Percentiles rank a stretch among this genome's conserved stretches.
Conservation (phyloP, 2,888 invertebrate species). For the Eristalinus sepulchralis region DNA sequence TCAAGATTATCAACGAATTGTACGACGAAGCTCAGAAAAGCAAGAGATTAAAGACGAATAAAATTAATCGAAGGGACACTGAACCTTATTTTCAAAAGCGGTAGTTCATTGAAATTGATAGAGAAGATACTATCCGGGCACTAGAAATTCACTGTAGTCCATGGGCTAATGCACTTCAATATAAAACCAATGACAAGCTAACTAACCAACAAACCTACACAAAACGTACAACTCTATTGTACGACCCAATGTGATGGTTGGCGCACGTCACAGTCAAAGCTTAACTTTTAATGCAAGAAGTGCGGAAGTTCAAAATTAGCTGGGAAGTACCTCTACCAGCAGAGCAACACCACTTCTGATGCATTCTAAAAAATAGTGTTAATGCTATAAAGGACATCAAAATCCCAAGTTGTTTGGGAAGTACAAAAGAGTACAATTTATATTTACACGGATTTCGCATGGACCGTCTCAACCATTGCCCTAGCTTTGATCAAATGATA, state of each 20-base stretch:
- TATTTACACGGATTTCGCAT: too few species aligned
- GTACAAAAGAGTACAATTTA: neutral
- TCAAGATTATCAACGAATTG: conserved; percentile 29
- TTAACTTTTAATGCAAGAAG: too few species aligned
- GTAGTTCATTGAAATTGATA: too few species aligned
- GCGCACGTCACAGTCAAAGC: neutral
- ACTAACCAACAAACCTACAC: neutral
- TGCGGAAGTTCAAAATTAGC: neutral
- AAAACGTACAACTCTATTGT: neutral
- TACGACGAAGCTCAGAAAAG: conserved; percentile 26
- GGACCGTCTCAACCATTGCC: too few species aligned
- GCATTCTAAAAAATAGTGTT: neutral
- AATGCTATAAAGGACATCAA: neutral
- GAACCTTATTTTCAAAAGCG: too few species aligned
- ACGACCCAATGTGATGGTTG: neutral
- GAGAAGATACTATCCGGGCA: neutral
- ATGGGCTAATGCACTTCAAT: neutral
- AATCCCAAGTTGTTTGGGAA: neutral
- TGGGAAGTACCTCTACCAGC: neutral
- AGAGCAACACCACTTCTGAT: neutral
- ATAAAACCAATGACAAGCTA: neutral
- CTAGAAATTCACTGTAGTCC: neutral
- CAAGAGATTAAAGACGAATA: conserved; percentile 24
- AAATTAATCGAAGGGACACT: too few species aligned
- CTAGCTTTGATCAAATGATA: too few species aligned